Evolutionary conservation across 1,140 invertebrate species (phyloP).

Genomic region (Venturia canescens): DNA sequence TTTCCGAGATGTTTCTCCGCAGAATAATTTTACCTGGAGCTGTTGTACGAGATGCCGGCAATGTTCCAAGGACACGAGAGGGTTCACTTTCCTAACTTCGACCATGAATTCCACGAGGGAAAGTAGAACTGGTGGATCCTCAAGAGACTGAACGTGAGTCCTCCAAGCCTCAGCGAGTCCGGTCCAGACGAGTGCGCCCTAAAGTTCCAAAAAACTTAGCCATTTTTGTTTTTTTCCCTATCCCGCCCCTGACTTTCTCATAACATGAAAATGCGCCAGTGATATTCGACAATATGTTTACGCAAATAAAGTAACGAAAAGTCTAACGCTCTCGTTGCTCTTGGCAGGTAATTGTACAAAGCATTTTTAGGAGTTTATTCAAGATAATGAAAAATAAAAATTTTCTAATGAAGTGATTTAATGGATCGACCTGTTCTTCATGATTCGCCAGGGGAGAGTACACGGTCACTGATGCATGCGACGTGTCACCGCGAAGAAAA

Average conservation of each 20-base stretch:
- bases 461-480: constrained; percentile 71
- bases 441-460: constrained; percentile 76
- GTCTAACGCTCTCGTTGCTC: no score
- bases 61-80: constrained; percentile 71
- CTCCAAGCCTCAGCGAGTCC: constrained; percentile 73
- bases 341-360: constrained; percentile 22
- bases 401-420: constrained; percentile 71
- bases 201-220: constrained; percentile 57
- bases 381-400: constrained; percentile 52
- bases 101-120: constrained; percentile 68
- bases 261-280: neutral
- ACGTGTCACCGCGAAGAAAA: constrained; percentile 73
- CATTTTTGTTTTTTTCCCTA: neutral
- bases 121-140: constrained; percentile 71
- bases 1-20: no score
- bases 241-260: neutral
- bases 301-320: neutral
- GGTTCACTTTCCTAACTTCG: constrained; percentile 74
- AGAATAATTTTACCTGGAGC: constrained; percentile 69
- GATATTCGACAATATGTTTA: neutral
- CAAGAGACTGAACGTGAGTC: constrained; percentile 67
- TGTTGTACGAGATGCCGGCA: constrained; percentile 72
- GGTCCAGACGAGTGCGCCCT: constrained; percentile 73
- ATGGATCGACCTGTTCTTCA: constrained; percentile 76
- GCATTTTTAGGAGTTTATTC: neutral